Evolutionary conservation across 2,113 vertebrate genomes (phyloP), one percentile per base, ranked within the genome.

Genomic region (Laterallus jamaicensis): DNA sequence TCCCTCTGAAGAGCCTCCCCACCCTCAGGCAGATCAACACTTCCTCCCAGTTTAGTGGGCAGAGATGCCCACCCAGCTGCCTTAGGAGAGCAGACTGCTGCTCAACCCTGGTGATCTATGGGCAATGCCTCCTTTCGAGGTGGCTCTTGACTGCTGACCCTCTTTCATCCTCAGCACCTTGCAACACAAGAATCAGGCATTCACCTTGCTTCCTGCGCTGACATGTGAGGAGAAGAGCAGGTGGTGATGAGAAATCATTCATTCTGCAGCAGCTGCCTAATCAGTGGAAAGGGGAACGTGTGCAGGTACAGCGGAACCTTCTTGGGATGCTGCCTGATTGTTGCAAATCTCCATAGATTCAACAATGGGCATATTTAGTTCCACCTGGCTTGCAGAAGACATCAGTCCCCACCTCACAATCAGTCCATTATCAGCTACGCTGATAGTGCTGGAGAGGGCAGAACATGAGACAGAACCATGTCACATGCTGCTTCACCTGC

Each of bases 401-500:
- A 13, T 37, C 76, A 7, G 21, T 12, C 66, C 19, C 81, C 12
- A 10, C 17, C n/a, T 35, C 55, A 75, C 62, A 15, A 6, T 70
- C 80, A 66, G 39, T 44, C 42, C 12, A 1, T 69, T 26, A 25
- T 5, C 29, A 84, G 10, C 67, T 56, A 9, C 17, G 15, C 49
- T 31, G 13, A 29, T 42, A 12, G 10, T 10, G 28, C 20, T 40
- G 78, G 62, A 15, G 32, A 47, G 32, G 13, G 39, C 39, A 32
- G 64, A 67, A 25, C 8, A 15, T 2, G 25, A 39, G 56, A 25
- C 6, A 14, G 4, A 32, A 12, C 32, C 20, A 6, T 1, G 2
- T 31, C 7, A 2, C 3, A 2, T 0, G 1, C 17, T 1, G 11
- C 28, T 52, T 69, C 28, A 7, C 10, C 69, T 28, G 64, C n/a